These are phyloP conservation scores for Anarhynchus alexandrinus DNA, from an alignment of 2,113 vertebrate genomes.

Conservation along the genomic window DNA sequence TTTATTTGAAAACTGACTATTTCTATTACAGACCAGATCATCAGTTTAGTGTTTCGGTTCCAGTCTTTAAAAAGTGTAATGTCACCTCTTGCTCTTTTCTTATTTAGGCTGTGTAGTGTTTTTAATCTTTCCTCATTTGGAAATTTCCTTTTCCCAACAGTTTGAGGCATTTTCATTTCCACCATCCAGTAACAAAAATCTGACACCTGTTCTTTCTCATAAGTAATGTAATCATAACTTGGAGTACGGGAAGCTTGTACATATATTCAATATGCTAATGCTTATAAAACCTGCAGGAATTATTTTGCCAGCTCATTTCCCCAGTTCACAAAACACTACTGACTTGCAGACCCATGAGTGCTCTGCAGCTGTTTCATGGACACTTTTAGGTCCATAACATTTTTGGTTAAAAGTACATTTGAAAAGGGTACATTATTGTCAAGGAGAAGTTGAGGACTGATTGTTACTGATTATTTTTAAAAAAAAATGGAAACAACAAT, in stretches of 20 bases:
- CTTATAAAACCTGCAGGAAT: not conserved
- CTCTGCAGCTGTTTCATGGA: not conserved
- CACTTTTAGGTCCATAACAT: not conserved
- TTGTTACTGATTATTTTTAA: not conserved
- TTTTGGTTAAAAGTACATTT: not conserved
- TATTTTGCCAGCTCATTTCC: not conserved
- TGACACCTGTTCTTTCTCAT: not conserved
- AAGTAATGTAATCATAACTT: not conserved
- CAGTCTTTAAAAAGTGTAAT: not conserved
- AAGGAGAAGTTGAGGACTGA: not conserved
- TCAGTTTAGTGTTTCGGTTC: not conserved
- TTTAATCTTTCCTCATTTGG: not conserved
- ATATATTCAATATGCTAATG: not conserved
- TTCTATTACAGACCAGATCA: not conserved
- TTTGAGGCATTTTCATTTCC: not conserved
- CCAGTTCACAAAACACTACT: not conserved
- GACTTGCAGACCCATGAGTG: not conserved
- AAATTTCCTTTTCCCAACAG: not conserved
- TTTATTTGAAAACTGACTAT: not conserved
- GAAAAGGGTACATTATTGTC: not conserved
- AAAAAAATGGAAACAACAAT: not conserved
- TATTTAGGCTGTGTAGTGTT: not conserved
- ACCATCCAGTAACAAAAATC: not conserved
- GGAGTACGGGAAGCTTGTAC: not conserved
- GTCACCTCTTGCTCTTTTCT: not conserved